phyloP scores from a whole-genome alignment of 2,113 vertebrate genomes.

The Neotragus pygmaeus region DNA sequence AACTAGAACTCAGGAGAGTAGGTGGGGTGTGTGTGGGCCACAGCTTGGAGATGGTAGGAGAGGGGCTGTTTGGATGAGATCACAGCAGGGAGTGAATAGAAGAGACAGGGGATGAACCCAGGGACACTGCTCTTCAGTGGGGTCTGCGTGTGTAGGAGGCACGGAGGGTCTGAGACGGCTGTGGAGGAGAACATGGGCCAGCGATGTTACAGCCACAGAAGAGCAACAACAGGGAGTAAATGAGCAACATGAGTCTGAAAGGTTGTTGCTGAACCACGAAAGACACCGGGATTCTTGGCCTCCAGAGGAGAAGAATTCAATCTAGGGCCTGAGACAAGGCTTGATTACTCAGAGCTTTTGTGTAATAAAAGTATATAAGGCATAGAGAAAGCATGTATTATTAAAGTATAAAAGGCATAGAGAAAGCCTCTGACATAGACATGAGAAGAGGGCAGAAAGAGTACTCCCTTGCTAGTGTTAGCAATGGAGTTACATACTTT shows the following conservation, averaged over 20 bases:
- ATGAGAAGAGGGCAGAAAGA: neutral
- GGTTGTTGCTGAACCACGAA: neutral
- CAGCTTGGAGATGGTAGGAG: no score
- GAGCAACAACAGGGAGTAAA: neutral
- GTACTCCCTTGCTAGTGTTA: neutral
- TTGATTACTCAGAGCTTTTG: neutral
- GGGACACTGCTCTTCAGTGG: fast-evolving
- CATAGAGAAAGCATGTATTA: neutral
- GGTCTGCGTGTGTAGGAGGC: neutral
- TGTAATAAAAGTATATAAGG: neutral
- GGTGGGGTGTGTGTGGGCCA: neutral
- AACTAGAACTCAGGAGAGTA: neutral
- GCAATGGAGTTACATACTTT: neutral
- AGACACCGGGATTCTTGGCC: neutral
- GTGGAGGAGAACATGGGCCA: neutral
- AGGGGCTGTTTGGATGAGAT: neutral
- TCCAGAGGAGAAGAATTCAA: neutral
- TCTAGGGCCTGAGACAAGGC: neutral
- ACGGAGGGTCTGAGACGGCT: neutral
- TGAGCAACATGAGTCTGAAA: neutral
- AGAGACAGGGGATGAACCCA: no score
- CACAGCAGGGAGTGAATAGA: neutral
- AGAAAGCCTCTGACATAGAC: neutral
- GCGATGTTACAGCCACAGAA: neutral
- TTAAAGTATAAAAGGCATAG: neutral